phyloP scores from a whole-genome alignment of 2,113 vertebrate species.

The Hippopotamus amphibius region DNA sequence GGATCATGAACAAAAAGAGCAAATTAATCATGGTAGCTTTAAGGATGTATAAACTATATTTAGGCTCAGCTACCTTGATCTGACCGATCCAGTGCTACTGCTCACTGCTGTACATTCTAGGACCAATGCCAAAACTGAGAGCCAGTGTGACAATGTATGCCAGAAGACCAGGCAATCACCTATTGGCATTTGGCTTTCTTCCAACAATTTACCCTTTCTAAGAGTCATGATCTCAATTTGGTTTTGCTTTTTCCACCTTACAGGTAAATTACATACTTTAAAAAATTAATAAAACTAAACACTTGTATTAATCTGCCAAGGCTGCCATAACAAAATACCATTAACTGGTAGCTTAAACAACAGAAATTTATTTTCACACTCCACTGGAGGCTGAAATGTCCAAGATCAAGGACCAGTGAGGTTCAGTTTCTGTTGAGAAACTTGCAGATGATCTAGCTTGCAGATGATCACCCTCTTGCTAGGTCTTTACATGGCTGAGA shows the following conservation, averaged over 20 bases:
- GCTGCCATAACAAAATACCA: not conserved
- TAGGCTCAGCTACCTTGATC: not conserved
- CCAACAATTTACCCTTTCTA: not conserved
- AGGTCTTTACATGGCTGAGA: not conserved
- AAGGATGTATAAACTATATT: not conserved
- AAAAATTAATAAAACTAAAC: not conserved
- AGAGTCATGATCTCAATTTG: not conserved
- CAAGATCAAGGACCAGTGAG: not conserved
- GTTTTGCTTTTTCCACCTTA: not conserved
- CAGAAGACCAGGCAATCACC: not conserved
- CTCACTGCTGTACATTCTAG: not conserved
- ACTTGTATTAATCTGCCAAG: not conserved
- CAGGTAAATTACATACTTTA: not conserved
- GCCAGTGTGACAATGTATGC: accelerated
- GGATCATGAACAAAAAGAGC: not conserved
- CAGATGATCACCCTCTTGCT: not conserved
- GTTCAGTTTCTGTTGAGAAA: not conserved
- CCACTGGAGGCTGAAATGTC: not conserved
- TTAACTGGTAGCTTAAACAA: not conserved
- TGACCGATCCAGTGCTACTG: not conserved
- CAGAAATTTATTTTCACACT: not conserved
- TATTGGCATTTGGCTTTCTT: not conserved
- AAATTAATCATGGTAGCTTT: not conserved
- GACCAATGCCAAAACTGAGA: not conserved
- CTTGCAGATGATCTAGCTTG: not conserved